A percentile compares a stretch with the other conserved stretches of the same genome.
Conservation (phyloP, 2,888 invertebrate species). For the Pseudococcus longispinus region DNA sequence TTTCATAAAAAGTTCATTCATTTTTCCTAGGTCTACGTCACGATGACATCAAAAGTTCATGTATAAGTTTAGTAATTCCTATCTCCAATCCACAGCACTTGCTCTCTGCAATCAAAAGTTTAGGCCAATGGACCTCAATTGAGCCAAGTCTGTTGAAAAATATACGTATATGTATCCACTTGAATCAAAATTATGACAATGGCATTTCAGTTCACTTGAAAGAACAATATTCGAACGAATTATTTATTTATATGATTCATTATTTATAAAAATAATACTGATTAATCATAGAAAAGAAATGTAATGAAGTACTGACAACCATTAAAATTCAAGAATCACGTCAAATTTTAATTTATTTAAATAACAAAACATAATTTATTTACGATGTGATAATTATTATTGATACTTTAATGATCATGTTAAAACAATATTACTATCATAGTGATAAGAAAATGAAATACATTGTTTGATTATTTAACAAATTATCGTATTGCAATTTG, state of each 20-base stretch:
- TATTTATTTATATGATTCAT: neutral
- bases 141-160: too few species aligned
- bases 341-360: slow-evolving; percentile 4
- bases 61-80: too few species aligned
- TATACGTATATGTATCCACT: neutral
- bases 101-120: too few species aligned
- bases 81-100: too few species aligned
- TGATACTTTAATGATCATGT: neutral
- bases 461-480: neutral
- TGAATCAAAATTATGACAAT: neutral
- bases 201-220: neutral
- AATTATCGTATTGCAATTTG: neutral
- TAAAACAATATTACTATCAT: neutral
- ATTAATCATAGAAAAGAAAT: neutral
- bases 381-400: neutral
- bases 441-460: neutral
- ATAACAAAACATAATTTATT: neutral
- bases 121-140: too few species aligned
- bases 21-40: too few species aligned
- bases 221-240: neutral
- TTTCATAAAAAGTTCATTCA: too few species aligned
- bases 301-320: neutral
- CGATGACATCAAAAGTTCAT: too few species aligned
- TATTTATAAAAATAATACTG: neutral
- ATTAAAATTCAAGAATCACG: neutral